Base-by-base conservation (phyloP, 2,888 invertebrate genomes). In the Drosophila recens region DNA sequence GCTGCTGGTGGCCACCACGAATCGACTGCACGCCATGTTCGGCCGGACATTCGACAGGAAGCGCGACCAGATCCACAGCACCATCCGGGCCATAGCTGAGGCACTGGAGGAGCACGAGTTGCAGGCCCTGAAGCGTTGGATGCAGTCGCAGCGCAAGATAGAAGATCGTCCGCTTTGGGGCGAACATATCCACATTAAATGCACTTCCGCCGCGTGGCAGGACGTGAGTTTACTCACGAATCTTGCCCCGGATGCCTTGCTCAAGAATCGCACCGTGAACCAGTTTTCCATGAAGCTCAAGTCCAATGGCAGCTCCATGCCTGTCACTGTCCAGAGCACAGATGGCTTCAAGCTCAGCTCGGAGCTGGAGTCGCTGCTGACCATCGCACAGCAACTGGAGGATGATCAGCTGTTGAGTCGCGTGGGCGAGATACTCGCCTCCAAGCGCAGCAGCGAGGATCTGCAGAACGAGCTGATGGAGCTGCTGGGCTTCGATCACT, bases 401-500 rank as follows among this genome's bases (percentile, higher is more conserved):
- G 84, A 89, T 72, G 79, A 79, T 5, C 72, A 84, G 27, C 68
- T 90, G 0, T 34, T 90, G 3, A 56, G n/a, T 17, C 86, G 88
- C 43, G 77, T 92, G n/a, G 77, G 87, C 20, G 80, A 95, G 93
- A 91, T 91, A 90, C 92, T 97, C 0, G 95, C 94, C 74, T 95
- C 95, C 0, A 93, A 94, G 13, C 93, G 94, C 74, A 93, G 93
- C 33, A 95, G 94, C 76, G 95, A 95, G 71, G 96, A 96, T 84
- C 93, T 97, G 70, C 96, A 97, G 91, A 96, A 96, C 89, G 97
- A 97, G 92, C 93, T 99, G 20, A 96, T 98, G 91, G 98, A 99
- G 86, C 93, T 98, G 4, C 94, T 92, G 11, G 99, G 99, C 0
- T 97, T 96, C 91, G 97, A 98, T 79, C 93, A 95, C 83, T 95